Base-by-base conservation (phyloP, 1,140 invertebrate species). In the Tenebrio molitor region DNA sequence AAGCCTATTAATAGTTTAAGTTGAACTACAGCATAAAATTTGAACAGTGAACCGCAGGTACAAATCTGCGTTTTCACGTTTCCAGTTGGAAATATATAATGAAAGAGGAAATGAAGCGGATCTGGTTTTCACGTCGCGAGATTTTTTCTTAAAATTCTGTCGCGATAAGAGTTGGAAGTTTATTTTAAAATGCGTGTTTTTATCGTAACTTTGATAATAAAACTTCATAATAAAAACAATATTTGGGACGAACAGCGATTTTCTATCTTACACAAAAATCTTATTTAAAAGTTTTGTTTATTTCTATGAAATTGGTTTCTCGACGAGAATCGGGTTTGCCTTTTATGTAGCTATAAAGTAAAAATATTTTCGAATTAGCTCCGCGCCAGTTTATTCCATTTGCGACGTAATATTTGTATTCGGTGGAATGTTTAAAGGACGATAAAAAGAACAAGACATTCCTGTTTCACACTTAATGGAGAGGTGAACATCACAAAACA, bases 201-300 rank as follows among this genome's bases (percentile, higher is more conserved):
- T 58, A 58, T 58, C 50, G 50, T 29, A 58, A 58, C 50, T 58
- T 58, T 58, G 50, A 58, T 58, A 58, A 58, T 58, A 58, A 58
- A 58, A 58, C 50, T 58, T 58, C 23, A 25, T 29, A 58, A 58
- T 58, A 58, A 58, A 58, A 58, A 58, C 50, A 58, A 58, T 58
- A 58, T 58, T 58, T 12, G 21, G 50, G 19, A 29, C 50, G 23
- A 58, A 58, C 50, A 58, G 50, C 50, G 50, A 58, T 58, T 58
- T 58, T 58, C 50, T 58, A 58, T 58, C 50, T 58, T 29, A 58
- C 23, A 29, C n/a, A 58, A 58, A 29, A 58, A 58, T 58, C 50
- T 58, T 58, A 58, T 58, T 58, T 58, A 58, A 58, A 58, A 58
- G 19, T 58, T 58, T 58, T 58, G 50, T 58, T 58, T 58, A 58